Evolutionary conservation across 2,113 vertebrate species (phyloP).

Genomic region (Hepsetus odoe): DNA sequence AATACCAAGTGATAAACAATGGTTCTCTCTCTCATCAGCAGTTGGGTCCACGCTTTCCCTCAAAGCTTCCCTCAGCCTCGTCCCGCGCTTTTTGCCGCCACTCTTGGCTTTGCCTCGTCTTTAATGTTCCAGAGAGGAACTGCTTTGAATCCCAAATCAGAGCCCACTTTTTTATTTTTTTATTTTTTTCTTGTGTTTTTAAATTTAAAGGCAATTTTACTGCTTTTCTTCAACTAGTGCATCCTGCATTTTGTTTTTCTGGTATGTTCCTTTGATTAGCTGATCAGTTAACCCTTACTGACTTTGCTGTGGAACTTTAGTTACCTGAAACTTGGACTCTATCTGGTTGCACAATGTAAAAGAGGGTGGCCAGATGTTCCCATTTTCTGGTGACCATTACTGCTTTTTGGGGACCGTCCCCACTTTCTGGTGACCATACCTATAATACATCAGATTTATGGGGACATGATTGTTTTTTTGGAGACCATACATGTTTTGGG

Average conservation of each 20-base stretch:
- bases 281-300: too few relatives aligned
- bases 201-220: neutral
- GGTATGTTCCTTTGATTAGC: too few relatives aligned
- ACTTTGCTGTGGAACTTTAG: too few relatives aligned
- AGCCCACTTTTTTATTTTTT: constrained; percentile 11
- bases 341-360: too few relatives aligned
- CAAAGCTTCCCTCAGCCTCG: constrained; percentile 61
- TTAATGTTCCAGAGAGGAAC: constrained; percentile 54
- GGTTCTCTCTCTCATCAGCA: constrained; percentile 52
- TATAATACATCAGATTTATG: too few relatives aligned
- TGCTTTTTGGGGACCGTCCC: too few relatives aligned
- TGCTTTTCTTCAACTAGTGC: neutral
- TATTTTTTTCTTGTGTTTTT: neutral
- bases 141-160: constrained; percentile 48
- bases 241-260: neutral
- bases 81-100: constrained; percentile 42
- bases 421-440: too few relatives aligned
- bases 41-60: constrained; percentile 39
- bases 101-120: constrained; percentile 55
- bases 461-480: too few relatives aligned
- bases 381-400: too few relatives aligned
- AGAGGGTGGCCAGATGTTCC: too few relatives aligned
- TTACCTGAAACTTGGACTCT: too few relatives aligned
- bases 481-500: too few relatives aligned
- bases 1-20: constrained; percentile 55